Percentiles rank a stretch among this genome's conserved stretches.
Evolutionary conservation across 2,888 invertebrate species (phyloP).

Genomic region (Cephus pulcher): DNA sequence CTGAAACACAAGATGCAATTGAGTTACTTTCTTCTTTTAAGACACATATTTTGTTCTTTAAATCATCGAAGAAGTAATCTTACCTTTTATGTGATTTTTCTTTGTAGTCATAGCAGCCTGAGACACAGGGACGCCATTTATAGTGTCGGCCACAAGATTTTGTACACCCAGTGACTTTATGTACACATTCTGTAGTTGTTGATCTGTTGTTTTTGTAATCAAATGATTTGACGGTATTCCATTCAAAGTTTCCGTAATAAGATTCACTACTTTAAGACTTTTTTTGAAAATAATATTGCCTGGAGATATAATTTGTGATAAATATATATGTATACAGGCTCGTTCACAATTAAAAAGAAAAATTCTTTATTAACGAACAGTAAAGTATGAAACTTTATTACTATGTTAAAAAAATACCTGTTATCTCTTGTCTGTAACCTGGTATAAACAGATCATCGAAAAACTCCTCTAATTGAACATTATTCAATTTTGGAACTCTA

Average conservation of each 20-base stretch:
- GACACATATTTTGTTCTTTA: not conserved
- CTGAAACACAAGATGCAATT: conserved; percentile 25
- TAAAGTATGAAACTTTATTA: not conserved
- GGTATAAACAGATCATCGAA: conserved; percentile 42
- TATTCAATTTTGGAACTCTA: conserved; percentile 35
- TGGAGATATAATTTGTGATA: not conserved
- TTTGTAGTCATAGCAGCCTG: conserved; percentile 49
- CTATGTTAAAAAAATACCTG: not conserved
- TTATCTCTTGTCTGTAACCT: conserved; percentile 30
- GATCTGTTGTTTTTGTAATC: conserved; percentile 45
- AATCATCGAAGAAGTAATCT: not conserved
- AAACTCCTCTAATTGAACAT: conserved; percentile 33
- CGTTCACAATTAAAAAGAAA: not conserved
- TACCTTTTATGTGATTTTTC: conserved; percentile 51
- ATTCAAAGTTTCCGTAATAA: conserved; percentile 40
- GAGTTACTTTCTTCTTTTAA: not conserved
- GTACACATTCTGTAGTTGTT: conserved; percentile 38
- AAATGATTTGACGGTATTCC: conserved; percentile 30
- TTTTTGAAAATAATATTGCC: conserved; percentile 34
- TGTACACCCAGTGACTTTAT: conserved; percentile 35
- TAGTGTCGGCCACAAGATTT: conserved; percentile 36
- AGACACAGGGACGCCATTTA: conserved; percentile 45
- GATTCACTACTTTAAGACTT: conserved; percentile 23
- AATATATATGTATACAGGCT: not conserved
- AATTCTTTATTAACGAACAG: not conserved